A percentile compares a stretch with the other conserved stretches of the same genome.
Conservation (phyloP, 1,140 invertebrate species). For the Hycleus cichorii region DNA sequence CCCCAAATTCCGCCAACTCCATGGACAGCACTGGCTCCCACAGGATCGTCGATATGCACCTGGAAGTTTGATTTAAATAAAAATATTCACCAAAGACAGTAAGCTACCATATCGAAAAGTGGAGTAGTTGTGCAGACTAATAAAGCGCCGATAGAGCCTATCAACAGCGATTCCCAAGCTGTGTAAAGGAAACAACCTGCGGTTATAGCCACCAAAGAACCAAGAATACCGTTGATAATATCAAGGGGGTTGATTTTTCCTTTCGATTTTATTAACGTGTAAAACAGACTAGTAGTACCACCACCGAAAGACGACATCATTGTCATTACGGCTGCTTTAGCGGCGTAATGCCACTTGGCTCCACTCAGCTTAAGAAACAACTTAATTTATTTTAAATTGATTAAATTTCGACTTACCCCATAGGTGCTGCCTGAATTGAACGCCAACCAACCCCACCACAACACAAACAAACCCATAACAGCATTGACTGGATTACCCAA, state of each 20-base stretch:
- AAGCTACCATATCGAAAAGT: constrained; percentile 55
- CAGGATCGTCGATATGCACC: constrained; percentile 80
- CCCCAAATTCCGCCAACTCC: constrained; percentile 66
- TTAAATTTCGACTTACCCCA: constrained; percentile 45
- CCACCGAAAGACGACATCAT: constrained; percentile 85
- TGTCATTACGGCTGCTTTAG: constrained; percentile 80
- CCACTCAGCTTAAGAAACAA: constrained; percentile 50
- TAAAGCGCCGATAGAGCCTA: constrained; percentile 71
- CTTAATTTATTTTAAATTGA: not conserved
- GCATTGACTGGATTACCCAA: constrained; percentile 86
- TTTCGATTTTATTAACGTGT: constrained; percentile 59
- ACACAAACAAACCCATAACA: constrained; percentile 83
- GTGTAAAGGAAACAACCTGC: constrained; percentile 72
- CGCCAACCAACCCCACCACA: constrained; percentile 94
- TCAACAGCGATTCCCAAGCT: constrained; percentile 77
- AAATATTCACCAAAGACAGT: not conserved
- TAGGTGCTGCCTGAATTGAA: constrained; percentile 90
- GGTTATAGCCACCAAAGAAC: constrained; percentile 81
- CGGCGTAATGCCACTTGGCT: constrained; percentile 79
- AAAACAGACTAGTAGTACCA: constrained; percentile 65
- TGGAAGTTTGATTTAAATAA: constrained; percentile 24
- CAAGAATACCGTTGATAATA: constrained; percentile 83
- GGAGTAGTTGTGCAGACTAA: constrained; percentile 64
- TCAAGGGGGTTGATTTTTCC: constrained; percentile 73
- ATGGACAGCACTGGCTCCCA: constrained; percentile 83